Base-by-base conservation (phyloP, 1,140 invertebrate genomes). In the Cyclina sinensis region DNA sequence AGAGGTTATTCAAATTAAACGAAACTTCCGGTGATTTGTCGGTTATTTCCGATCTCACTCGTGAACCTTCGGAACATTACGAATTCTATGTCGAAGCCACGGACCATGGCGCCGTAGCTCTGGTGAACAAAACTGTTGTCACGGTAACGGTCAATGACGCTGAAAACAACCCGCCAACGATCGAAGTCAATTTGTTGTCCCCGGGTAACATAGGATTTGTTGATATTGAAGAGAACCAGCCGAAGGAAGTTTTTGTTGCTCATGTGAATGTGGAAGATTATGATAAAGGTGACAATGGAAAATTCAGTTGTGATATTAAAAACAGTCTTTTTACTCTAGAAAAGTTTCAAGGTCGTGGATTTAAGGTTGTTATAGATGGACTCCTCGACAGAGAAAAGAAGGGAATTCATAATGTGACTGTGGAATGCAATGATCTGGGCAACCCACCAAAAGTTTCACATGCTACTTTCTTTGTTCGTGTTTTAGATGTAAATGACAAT, bases 401-500 rank as follows among this genome's bases (percentile, higher is more conserved):
- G n/a, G 65, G n/a, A 21, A 81, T 70, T 3, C 83, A 90, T 39
- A 80, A 86, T 46, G 78, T 90, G 3, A 65, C 65, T 5, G 74
- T 90, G 27, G 27, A 54, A n/a, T 90, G 89, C 43, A 39, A 59
- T 12, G 89, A 90, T 74, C 32, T 59, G 16, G 89, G 89, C 21
- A 62, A 32, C 18, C 83, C 83, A 14, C 48, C 78, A 24, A 35
- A 86, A 59, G 35, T 24, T 7, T 68, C 68, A n/a, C 79, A 76
- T 14, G 65, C 73, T 51, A 81, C 68, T 18, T 90, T 90, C 57
- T 43, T 48, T 43, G 84, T 90, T 51, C 76, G 81, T 51, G 83
- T 90, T 5, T 57, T 39, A 1, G 89, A 90, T 51, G 83, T 86
- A 9, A 90, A 90, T 76, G 89, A 90, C 79, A 86, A 86, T 46